These are phyloP conservation scores for Nipponia nippon DNA, from an alignment of 2,113 vertebrate genomes.

Conservation along the genomic window DNA sequence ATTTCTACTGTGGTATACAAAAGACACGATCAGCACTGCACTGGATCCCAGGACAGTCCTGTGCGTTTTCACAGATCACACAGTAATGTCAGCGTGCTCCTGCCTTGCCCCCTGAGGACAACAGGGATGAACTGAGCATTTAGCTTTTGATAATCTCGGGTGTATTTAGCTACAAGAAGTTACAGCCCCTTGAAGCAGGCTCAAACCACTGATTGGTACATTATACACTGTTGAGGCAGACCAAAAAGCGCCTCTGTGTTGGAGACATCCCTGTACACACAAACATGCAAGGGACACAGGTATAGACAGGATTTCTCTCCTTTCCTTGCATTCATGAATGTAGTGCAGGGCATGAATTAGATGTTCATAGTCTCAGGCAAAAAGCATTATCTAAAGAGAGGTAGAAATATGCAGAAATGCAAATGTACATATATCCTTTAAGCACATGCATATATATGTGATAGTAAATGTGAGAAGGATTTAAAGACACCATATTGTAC, in stretches of 20 bases:
- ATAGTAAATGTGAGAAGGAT: slow-evolving; percentile 28
- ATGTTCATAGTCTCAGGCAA: background rate
- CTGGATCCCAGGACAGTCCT: background rate
- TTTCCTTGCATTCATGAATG: background rate
- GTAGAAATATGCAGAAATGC: background rate
- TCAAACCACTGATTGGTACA: background rate
- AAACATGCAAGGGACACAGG: background rate
- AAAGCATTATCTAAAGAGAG: background rate
- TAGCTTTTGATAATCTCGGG: background rate
- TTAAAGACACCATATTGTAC: slow-evolving; percentile 12
- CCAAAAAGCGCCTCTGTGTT: fast-evolving
- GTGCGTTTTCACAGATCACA: background rate
- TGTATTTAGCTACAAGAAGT: background rate
- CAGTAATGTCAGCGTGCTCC: background rate
- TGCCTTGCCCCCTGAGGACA: fast-evolving
- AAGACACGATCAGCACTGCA: background rate
- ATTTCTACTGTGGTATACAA: background rate
- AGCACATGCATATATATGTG: slow-evolving; percentile 32
- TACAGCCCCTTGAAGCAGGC: background rate
- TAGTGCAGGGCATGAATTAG: background rate
- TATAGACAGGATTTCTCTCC: background rate
- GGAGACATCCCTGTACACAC: background rate
- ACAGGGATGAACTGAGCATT: background rate
- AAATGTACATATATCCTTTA: slow-evolving; percentile 14
- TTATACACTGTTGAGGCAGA: background rate